Evolutionary conservation across 2,888 invertebrate species (phyloP), one percentile per base, ranked within the genome.

Genomic region (Anodontia alba): DNA sequence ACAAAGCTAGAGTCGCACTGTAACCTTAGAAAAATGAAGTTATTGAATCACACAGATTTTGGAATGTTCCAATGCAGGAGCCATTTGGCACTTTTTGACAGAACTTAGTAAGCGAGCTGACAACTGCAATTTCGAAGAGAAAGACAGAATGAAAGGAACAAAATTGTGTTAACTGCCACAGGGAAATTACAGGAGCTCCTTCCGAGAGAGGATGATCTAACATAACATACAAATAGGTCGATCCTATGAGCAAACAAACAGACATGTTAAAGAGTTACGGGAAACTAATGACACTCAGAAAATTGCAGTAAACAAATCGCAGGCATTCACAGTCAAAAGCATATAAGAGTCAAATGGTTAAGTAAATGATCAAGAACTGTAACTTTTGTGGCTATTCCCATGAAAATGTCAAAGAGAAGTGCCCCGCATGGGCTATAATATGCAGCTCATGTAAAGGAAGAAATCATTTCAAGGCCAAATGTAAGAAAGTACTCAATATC

Each of bases 201-300:
- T 26, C 46, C 83, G 26, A 66, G 80, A 23, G 83, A 86, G 33
- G 81, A 86, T 2, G 46, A 78, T 8, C 38, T 81, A 43, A 49
- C 66, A 17, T 67, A 42, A 78, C 15, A 71, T 86, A 10, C 49
- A 77, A 70, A 71, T 81, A 10, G 78, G 76, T 43, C 38, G 78
- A 49, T 80, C 83, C 10, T 83, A 62, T 73, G 78, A 86, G 31
- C 80, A 83, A 36, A 80, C 79, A 62, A 82, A 77, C 54, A 81
- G 80, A 71, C 77, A 82, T 75, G 76, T 78, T 10, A 70, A 73
- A 67, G 78, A 84, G 66, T 8, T 78, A 3, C 57, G 75, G 62
- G 78, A 83, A 51, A 38, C 67, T 31, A 71, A 15, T 42, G 8
- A 66, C 49, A n/a, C 29, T n/a, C 57, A 57, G 10, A 36, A 43